A percentile compares a stretch with the other conserved stretches of the same genome.
These are phyloP conservation scores for Cranoglanis bouderius DNA, from an alignment of 2,113 vertebrate genomes.

Conservation along the genomic window DNA sequence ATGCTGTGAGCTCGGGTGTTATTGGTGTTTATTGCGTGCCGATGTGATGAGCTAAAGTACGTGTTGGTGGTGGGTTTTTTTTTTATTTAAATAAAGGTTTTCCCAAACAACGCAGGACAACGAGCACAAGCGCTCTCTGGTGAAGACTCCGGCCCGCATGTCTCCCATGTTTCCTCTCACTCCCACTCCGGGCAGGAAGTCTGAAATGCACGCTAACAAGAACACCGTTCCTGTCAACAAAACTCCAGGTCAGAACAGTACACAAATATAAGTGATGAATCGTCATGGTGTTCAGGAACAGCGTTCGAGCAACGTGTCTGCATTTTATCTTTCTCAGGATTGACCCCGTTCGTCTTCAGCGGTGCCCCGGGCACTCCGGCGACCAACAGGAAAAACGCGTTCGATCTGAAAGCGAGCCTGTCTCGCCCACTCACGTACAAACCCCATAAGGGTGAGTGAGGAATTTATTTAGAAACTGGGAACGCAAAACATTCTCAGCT, in stretches of 20 bases:
- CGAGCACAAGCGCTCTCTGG: conserved; percentile 82
- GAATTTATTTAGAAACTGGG: background rate
- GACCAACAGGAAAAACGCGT: conserved; percentile 76
- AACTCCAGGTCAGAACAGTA: conserved; percentile 43
- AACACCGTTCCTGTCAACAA: conserved; percentile 6
- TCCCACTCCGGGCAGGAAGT: conserved; percentile 58
- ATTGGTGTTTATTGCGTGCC: background rate
- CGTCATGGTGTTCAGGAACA: background rate
- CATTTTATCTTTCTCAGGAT: conserved; percentile 57
- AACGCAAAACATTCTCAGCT: background rate
- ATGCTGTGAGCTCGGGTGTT: background rate
- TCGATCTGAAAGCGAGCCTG: conserved; percentile 93
- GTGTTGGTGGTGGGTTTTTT: background rate
- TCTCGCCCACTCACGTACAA: conserved; percentile 86
- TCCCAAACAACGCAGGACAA: conserved; percentile 85
- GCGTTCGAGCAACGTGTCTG: background rate
- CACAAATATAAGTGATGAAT: accelerated
- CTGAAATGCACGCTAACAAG: conserved; percentile 51
- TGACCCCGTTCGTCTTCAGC: conserved; percentile 77
- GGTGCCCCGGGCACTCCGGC: conserved; percentile 68
- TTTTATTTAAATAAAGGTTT: conserved; percentile 76
- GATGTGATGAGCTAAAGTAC: background rate
- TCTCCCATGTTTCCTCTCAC: conserved; percentile 65
- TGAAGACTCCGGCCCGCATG: conserved; percentile 88
- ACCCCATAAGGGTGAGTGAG: conserved; percentile 83